phyloP scores from a whole-genome alignment of 2,888 invertebrate species.

The Trachelus iudaicus region DNA sequence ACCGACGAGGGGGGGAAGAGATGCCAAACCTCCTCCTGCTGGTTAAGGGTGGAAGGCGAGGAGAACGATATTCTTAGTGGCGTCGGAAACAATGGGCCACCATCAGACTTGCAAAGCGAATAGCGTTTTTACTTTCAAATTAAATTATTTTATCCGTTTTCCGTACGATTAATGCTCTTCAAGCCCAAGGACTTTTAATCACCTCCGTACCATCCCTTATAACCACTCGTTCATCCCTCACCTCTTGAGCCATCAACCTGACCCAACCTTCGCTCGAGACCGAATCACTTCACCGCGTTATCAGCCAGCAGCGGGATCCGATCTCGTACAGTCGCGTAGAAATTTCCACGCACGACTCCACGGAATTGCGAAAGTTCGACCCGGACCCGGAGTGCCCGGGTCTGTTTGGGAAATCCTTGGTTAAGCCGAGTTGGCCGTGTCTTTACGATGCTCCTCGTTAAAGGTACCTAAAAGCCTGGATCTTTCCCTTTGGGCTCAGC shows the following conservation, averaged over 20 bases:
- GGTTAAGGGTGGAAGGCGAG: conserved; percentile 37
- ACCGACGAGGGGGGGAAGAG: conserved; percentile 28
- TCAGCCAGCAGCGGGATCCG: background rate
- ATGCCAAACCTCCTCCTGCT: conserved; percentile 33
- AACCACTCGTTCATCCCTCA: background rate
- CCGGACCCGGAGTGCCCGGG: background rate
- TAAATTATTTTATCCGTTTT: conserved; percentile 61
- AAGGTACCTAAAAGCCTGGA: background rate
- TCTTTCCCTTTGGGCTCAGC: background rate
- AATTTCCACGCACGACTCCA: background rate
- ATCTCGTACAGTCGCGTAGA: background rate
- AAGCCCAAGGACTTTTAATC: conserved; percentile 46
- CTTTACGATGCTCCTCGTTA: background rate
- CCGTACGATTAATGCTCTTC: conserved; percentile 59
- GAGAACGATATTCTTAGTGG: conserved; percentile 50
- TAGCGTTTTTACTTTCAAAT: conserved; percentile 63
- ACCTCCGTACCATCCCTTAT: background rate
- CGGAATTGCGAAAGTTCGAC: background rate
- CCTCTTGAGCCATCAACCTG: background rate
- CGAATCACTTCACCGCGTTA: background rate
- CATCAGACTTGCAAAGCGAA: conserved; percentile 63
- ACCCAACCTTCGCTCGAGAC: background rate
- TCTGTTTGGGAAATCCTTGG: background rate
- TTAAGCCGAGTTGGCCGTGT: background rate
- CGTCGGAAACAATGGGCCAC: conserved; percentile 57